Evolutionary conservation across 2,797 vertebrate genomes (phyloP), one percentile per base, ranked within the genome.

Genomic region (Cichlasoma orientale): DNA sequence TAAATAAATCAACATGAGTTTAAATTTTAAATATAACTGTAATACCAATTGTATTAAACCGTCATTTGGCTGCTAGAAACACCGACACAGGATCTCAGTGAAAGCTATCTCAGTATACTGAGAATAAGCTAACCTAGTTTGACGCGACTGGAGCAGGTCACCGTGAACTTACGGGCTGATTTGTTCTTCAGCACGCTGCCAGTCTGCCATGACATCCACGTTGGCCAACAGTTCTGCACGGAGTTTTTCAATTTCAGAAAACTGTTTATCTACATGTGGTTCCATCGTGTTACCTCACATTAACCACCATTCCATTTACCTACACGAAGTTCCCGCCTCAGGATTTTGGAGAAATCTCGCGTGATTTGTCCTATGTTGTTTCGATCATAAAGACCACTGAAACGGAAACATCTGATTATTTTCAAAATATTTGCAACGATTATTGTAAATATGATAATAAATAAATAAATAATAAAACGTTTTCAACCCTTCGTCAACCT

Each of bases 181-280:
- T 78, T 88, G 90, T 13, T 74, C 85, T 13, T 77, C 84, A 5
- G 1, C 31, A 0, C 6, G 57, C 21, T 36, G 84, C 9, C 18
- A 2, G 23, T 75, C 72, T 12, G 76, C 6, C 41, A 3, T 19
- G 4, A 25, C 12, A 0, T 83, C 57, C 1, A 44, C 54, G 6
- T 36, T 72, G 25, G 16, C 71, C n/a, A 91, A 31, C 44, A 92
- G 33, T 11, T 88, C 56, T 27, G 2, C 38, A 14, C 86, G 88
- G 14, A 93, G 82, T 47, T 86, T 82, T 12, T 93, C 91, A 33
- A 94, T 33, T 84, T 93, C 83, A 21, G 21, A 36, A 77, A 92
- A 93, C 4, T 79, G 4, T 1, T 88, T 69, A 0, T 31, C 41
- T 5, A 0, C 27, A 16, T 1, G 7, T 19, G 80, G 78, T 4